Evolutionary conservation across 2,888 invertebrate species (phyloP).

Genomic region (Rugalucina vietnamica): DNA sequence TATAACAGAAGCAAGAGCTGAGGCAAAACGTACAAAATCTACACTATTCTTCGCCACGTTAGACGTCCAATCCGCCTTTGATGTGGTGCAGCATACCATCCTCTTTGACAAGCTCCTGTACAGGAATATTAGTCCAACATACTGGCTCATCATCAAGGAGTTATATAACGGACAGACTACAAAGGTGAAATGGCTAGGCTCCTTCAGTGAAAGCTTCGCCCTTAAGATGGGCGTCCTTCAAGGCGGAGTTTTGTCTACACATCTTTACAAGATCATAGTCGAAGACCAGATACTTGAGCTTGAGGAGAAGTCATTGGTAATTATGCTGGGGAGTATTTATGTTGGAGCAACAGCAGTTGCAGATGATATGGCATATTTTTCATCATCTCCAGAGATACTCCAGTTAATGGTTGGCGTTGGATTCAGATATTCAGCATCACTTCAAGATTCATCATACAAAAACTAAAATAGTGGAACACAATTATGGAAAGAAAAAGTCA

Average conservation of each 20-base stretch:
- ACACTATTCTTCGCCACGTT: not conserved
- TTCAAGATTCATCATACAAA: constrained; percentile 10
- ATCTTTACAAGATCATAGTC: constrained; percentile 13
- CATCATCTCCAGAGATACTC: not conserved
- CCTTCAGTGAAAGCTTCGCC: not conserved
- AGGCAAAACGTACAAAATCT: not conserved
- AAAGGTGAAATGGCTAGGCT: constrained; percentile 8
- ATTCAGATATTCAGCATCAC: constrained; percentile 17
- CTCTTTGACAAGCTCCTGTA: not conserved
- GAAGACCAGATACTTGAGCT: constrained; percentile 6
- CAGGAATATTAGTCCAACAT: not conserved
- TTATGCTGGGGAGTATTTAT: not conserved
- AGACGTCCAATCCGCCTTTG: not conserved
- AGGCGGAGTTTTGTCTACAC: constrained; percentile 12
- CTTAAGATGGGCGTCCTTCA: not conserved
- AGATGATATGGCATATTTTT: constrained; percentile 10
- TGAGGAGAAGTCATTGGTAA: not conserved
- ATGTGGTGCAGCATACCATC: not conserved
- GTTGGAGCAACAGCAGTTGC: constrained; percentile 19
- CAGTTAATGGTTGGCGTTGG: constrained; percentile 6
- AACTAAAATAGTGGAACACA: constrained; percentile 1
- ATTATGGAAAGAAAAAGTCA: not conserved
- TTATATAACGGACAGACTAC: not conserved
- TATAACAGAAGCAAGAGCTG: not conserved
- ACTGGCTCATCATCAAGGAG: not conserved